Evolutionary conservation across 2,797 vertebrate species (phyloP).

Genomic region (Pseudocheirus occidentalis): DNA sequence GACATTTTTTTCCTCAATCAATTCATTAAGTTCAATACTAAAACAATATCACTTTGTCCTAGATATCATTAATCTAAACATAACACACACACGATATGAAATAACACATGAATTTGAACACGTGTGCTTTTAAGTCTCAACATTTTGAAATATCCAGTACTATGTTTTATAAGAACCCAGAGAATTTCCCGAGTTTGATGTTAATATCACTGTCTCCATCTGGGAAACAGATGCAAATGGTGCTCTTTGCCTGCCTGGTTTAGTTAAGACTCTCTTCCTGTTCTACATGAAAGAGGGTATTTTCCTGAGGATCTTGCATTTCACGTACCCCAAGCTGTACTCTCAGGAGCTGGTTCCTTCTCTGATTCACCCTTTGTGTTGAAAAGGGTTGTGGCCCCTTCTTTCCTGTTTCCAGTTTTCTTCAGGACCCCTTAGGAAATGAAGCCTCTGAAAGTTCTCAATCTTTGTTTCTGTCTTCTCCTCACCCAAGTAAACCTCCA

Average conservation of each 20-base stretch:
- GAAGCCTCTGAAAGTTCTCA: neutral
- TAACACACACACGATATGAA: neutral
- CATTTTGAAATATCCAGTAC: constrained; percentile 51
- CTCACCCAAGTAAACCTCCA: neutral
- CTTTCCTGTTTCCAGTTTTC: neutral
- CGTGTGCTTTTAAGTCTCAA: neutral
- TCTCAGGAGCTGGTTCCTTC: constrained; percentile 16
- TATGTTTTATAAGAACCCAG: constrained; percentile 44
- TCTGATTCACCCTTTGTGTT: neutral
- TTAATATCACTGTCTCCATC: constrained; percentile 49
- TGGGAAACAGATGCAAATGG: constrained; percentile 57
- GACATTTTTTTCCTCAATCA: constrained; percentile 32
- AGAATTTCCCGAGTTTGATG: constrained; percentile 50
- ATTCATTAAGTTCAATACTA: constrained; percentile 19
- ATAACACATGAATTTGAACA: constrained; percentile 12
- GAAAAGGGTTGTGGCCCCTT: neutral
- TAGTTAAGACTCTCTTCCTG: constrained; percentile 11
- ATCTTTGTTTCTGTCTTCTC: neutral
- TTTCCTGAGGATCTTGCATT: neutral
- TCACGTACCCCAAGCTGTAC: neutral
- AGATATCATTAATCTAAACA: constrained; percentile 37
- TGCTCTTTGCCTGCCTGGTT: constrained; percentile 38
- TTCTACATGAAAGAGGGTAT: neutral
- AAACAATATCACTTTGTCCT: constrained; percentile 16
- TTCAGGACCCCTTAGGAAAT: neutral